These are phyloP conservation scores for Engraulis encrasicolus DNA, from an alignment of 2,113 vertebrate species.

Conservation along the genomic window DNA sequence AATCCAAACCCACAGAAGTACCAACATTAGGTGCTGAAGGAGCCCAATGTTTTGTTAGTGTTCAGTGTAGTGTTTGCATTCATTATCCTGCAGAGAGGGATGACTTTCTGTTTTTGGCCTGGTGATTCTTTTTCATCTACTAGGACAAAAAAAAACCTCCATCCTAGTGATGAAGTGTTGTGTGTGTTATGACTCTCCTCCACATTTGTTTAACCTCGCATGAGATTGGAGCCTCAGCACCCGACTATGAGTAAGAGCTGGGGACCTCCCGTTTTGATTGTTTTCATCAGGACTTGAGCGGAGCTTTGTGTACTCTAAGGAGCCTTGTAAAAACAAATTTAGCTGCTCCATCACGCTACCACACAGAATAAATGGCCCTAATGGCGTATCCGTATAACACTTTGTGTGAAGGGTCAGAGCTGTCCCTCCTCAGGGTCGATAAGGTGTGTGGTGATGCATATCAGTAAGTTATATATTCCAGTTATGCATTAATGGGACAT, in stretches of 20 bases:
- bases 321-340: background rate
- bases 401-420: background rate
- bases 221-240: slow-evolving; percentile 26
- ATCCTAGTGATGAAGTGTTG: slow-evolving; percentile 47
- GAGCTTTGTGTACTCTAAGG: background rate
- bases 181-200: slow-evolving; percentile 33
- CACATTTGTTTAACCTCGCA: slow-evolving; percentile 48
- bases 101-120: slow-evolving; percentile 31
- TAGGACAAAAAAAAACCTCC: background rate
- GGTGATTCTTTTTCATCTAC: slow-evolving; percentile 40
- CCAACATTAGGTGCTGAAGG: background rate
- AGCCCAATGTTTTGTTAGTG: slow-evolving; percentile 17
- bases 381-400: background rate
- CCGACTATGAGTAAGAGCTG: slow-evolving; percentile 34
- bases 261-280: slow-evolving; percentile 39
- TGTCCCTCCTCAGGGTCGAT: background rate
- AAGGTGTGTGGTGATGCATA: background rate
- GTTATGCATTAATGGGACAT: too few species aligned
- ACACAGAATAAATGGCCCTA: background rate
- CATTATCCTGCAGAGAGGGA: slow-evolving; percentile 26
- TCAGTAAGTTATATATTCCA: background rate
- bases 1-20: background rate
- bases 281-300: background rate
- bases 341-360: background rate
- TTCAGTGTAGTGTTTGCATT: slow-evolving; percentile 33